phyloP scores from a whole-genome alignment of 2,888 invertebrate genomes.

The Temnothorax unifasciatus region DNA sequence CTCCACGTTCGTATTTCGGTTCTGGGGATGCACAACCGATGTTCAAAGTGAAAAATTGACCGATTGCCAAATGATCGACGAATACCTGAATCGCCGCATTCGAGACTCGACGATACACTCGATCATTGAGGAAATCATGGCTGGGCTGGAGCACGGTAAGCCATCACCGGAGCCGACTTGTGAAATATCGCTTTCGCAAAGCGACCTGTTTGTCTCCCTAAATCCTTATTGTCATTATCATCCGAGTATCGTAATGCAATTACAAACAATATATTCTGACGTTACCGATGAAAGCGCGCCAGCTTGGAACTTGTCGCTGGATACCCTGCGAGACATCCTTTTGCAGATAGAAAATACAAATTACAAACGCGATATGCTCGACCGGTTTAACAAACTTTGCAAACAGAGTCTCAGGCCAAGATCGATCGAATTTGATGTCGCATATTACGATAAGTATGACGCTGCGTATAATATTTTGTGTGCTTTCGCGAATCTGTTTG shows the following conservation, averaged over 20 bases:
- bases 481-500: constrained; percentile 75
- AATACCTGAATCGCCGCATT: constrained; percentile 67
- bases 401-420: constrained; percentile 64
- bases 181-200: constrained; percentile 70
- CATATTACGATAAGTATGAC: constrained; percentile 56
- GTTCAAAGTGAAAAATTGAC: accelerated
- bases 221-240: constrained; percentile 76
- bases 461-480: constrained; percentile 73
- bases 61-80: constrained; percentile 61
- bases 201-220: constrained; percentile 73
- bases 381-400: constrained; percentile 66
- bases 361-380: constrained; percentile 54
- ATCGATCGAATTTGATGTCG: not conserved
- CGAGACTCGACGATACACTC: constrained; percentile 68
- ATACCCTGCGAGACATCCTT: constrained; percentile 72
- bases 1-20: constrained; percentile 69
- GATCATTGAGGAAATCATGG: constrained; percentile 72
- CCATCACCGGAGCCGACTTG: constrained; percentile 66
- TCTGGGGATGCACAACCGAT: constrained; percentile 67
- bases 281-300: constrained; percentile 16
- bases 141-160: constrained; percentile 23
- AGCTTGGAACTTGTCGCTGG: constrained; percentile 76
- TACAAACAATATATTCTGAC: constrained; percentile 68
- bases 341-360: constrained; percentile 63
- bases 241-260: constrained; percentile 64